phyloP scores from a whole-genome alignment of 2,113 vertebrate genomes.

The Poecile atricapillus region DNA sequence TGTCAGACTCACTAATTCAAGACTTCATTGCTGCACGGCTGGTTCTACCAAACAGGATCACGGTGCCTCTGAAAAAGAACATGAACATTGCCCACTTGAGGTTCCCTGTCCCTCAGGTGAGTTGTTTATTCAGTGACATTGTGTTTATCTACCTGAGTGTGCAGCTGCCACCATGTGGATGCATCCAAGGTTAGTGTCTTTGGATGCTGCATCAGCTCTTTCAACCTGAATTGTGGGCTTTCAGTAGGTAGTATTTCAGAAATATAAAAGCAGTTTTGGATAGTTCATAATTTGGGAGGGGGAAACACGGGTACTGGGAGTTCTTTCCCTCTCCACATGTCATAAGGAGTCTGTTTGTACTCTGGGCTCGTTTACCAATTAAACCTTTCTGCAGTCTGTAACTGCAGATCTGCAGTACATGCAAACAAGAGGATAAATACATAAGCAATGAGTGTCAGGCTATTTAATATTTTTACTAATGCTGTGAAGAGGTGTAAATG shows the following conservation, averaged over 20 bases:
- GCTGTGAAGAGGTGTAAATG: background rate
- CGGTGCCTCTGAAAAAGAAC: slow-evolving; percentile 88
- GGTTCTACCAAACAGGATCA: slow-evolving; percentile 94
- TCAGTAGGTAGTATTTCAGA: background rate
- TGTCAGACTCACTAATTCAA: slow-evolving; percentile 86
- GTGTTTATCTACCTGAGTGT: background rate
- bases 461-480: background rate
- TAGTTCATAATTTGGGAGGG: background rate
- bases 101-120: slow-evolving; percentile 89
- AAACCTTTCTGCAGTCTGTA: background rate
- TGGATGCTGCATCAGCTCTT: background rate
- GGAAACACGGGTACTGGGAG: fast-evolving
- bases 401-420: background rate
- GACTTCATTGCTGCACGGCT: slow-evolving; percentile 87
- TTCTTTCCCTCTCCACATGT: background rate
- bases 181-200: background rate
- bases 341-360: background rate
- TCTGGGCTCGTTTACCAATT: background rate
- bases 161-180: fast-evolving
- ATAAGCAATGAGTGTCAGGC: background rate
- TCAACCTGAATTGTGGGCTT: background rate
- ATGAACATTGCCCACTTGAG: slow-evolving; percentile 86
- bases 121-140: slow-evolving; percentile 50
- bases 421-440: background rate
- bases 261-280: background rate